Evolutionary conservation across 1,140 invertebrate genomes (phyloP).

Genomic region (Lepidostoma basale): DNA sequence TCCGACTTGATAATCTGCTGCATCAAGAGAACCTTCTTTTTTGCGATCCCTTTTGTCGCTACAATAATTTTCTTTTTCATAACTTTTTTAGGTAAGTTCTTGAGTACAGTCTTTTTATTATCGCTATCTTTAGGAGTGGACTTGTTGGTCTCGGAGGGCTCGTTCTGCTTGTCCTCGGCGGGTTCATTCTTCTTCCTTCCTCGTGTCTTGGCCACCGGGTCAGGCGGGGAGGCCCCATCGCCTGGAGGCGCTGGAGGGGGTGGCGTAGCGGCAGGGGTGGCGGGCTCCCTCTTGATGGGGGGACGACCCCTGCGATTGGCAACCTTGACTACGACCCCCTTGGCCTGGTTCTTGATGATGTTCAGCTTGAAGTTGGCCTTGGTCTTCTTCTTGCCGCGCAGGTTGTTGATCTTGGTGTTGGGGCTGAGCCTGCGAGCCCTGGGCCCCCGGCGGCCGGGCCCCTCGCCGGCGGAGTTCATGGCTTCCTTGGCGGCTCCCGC

Average conservation of each 20-base stretch:
- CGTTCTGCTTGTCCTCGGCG: conserved; percentile 48
- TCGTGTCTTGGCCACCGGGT: conserved; percentile 1
- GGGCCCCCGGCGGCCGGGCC: background rate
- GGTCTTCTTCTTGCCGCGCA: conserved; percentile 29
- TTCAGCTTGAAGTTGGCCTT: conserved; percentile 42
- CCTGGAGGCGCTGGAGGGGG: background rate
- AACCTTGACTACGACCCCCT: conserved; percentile 1
- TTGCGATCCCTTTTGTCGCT: conserved; percentile 55
- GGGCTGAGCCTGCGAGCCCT: background rate
- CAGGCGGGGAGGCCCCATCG: background rate
- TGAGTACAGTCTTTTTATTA: conserved; percentile 41
- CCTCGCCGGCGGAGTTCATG: background rate
- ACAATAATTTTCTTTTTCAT: conserved; percentile 47
- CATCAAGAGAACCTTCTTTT: conserved; percentile 52
- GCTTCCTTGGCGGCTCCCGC: background rate
- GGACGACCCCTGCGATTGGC: conserved; percentile 13
- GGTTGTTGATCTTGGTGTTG: conserved; percentile 31
- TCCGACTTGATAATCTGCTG: conserved; percentile 54
- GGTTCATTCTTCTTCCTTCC: conserved; percentile 10
- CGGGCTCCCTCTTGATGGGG: conserved; percentile 15
- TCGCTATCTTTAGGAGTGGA: conserved; percentile 53
- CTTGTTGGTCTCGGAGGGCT: conserved; percentile 50
- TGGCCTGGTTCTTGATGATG: conserved; percentile 24
- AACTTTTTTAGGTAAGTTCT: conserved; percentile 29
- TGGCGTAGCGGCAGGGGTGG: background rate